These are phyloP conservation scores for Catostylus mosaicus DNA, from an alignment of 30 jellyfish, hydroid and myxozoan species.

Conservation along the genomic window DNA sequence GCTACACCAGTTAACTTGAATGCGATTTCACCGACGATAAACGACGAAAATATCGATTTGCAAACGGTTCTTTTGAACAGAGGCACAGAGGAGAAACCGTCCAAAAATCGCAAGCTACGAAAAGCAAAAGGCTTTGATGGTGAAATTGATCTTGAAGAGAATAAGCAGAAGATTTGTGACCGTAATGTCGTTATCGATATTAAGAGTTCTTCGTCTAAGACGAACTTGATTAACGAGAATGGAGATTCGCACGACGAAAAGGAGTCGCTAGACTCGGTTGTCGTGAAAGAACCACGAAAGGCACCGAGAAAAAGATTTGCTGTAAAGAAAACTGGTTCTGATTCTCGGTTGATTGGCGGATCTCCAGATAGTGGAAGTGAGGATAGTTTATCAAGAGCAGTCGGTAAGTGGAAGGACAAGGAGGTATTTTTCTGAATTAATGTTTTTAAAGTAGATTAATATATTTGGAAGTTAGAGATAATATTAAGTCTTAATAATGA, in stretches of 20 bases:
- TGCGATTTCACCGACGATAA: constrained; percentile 49
- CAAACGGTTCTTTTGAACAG: background rate
- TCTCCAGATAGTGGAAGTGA: constrained; percentile 38
- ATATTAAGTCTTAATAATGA: too few species aligned
- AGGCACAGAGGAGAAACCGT: background rate
- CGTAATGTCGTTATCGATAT: constrained; percentile 8
- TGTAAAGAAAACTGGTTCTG: constrained; percentile 38
- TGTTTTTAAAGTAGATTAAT: background rate
- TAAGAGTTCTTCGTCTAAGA: background rate
- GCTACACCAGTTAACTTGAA: constrained; percentile 52
- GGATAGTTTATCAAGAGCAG: constrained; percentile 58
- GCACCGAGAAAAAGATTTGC: constrained; percentile 33
- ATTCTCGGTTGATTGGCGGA: constrained; percentile 23
- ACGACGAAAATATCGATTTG: constrained; percentile 11
- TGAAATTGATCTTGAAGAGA: background rate
- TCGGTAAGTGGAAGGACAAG: constrained; percentile 63
- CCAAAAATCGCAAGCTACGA: background rate
- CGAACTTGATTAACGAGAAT: constrained; percentile 22
- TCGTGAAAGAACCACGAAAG: constrained; percentile 8
- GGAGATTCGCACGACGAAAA: background rate
- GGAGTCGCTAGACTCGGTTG: background rate
- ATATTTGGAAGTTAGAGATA: too few species aligned
- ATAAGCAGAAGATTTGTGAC: background rate
- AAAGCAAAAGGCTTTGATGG: background rate
- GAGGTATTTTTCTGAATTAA: constrained; percentile 44